Conservation (phyloP, 2,797 vertebrate genomes). For the Malacoctenus gilli region DNA sequence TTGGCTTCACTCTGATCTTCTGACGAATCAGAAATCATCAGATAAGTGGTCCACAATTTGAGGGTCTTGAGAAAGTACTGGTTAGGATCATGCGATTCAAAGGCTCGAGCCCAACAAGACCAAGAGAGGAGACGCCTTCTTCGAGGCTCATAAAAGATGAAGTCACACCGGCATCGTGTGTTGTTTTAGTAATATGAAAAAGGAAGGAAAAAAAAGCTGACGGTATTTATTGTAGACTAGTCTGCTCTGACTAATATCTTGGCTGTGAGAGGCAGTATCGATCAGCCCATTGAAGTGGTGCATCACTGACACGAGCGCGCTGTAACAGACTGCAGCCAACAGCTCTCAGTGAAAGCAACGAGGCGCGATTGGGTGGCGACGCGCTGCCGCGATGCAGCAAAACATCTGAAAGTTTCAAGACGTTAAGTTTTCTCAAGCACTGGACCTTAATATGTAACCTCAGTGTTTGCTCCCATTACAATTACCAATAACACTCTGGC, state of each 20-base stretch:
- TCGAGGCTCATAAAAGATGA: no score
- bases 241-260: slow-evolving; percentile 9
- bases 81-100: no score
- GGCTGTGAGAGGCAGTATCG: slow-evolving; percentile 19
- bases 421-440: slow-evolving; percentile 44
- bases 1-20: no score
- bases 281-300: slow-evolving; percentile 30
- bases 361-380: slow-evolving; percentile 22
- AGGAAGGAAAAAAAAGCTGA: no score
- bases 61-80: background rate
- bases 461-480: slow-evolving; percentile 64
- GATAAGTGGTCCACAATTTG: no score
- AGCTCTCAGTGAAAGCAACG: slow-evolving; percentile 2
- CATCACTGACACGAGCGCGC: slow-evolving; percentile 29
- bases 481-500: slow-evolving; percentile 57
- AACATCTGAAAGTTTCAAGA: slow-evolving; percentile 31
- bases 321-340: slow-evolving; percentile 2
- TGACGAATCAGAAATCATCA: no score
- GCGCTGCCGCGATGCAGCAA: slow-evolving; percentile 13
- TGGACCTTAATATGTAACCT: slow-evolving; percentile 60
- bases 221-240: slow-evolving; percentile 7
- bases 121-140: no score
- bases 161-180: no score
- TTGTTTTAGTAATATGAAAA: background rate
- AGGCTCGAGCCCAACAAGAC: no score